Evolutionary conservation across 37 sponge, comb jelly and placozoan genomes (phyloP), one percentile per base, ranked within the genome.

Genomic region (Theonella swinhoei): DNA sequence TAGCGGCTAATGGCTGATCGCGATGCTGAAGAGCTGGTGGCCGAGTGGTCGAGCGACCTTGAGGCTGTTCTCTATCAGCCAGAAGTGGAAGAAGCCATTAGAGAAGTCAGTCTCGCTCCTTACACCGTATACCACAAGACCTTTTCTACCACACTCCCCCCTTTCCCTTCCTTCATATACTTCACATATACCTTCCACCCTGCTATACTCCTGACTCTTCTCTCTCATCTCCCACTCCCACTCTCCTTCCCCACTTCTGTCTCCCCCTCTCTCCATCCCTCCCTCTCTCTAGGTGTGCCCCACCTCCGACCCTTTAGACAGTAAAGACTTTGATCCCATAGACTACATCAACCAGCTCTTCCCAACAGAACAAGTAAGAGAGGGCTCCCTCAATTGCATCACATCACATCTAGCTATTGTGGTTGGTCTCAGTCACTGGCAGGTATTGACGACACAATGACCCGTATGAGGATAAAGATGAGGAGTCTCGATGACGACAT

Each of bases 261-360:
- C 7, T 24, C 41, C 23, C 19, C 24, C 2, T n/a, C 43, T 7
- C 42, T 4, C 7, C 74, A 24, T 74, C n/a, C 47, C 36, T 65
- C 66, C 30, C 25, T 8, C 74, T 34, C 24, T 82, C n/a, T 39
- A 97, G 98, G 93, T 97, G 72, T 95, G 76, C 62, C 97, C 94
- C 40, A 90, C 91, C 36, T 64, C 78, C 42, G 94, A 95, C 40
- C 95, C 95, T 0, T 91, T 99, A 38, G 95, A 95, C 75, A 79
- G 76, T n/a, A 82, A 82, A 67, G 91, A 99, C 47, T 99, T 99
- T 85, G 91, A 95, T 61, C 91, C 82, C 0, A 85, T 91, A 0
- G 97, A 96, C 42, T 99, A 95, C 63, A 99, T 99, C 75, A 99
- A 99, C 82, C 81, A 80, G 38, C 85, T 95, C 36, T 99, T 99